Percentiles rank a stretch among this genome's conserved stretches.
Conservation (phyloP, 2,113 vertebrate genomes). For the Aythya baeri region DNA sequence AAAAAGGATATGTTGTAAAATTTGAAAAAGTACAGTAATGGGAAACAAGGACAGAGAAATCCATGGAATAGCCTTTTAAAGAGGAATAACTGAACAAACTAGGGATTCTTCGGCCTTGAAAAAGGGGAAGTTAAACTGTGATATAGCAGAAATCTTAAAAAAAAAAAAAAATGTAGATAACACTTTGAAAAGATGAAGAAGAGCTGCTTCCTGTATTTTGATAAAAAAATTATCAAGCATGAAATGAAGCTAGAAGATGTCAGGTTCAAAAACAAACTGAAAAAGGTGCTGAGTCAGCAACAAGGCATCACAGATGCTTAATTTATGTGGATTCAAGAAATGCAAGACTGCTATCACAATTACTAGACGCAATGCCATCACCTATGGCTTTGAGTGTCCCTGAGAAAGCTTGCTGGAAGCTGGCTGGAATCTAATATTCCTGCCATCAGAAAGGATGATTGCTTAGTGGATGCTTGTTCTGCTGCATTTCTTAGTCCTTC, state of each 20-base stretch:
- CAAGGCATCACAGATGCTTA: neutral
- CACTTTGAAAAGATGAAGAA: neutral
- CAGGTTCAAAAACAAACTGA: neutral
- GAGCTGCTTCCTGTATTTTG: neutral
- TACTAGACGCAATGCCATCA: neutral
- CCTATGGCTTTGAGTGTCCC: neutral
- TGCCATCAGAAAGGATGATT: neutral
- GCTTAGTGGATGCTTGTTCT: neutral
- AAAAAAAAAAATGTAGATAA: neutral
- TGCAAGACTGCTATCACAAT: neutral
- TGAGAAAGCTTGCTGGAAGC: neutral
- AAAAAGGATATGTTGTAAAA: neutral
- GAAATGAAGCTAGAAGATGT: neutral
- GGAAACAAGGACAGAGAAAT: neutral
- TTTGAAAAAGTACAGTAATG: neutral
- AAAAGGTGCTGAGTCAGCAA: neutral
- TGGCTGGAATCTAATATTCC: neutral
- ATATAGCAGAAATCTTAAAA: neutral
- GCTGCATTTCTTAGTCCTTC: neutral
- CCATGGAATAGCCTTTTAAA: neutral
- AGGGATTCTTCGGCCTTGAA: neutral
- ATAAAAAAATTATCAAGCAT: neutral
- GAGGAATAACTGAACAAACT: neutral
- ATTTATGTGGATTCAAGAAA: neutral
- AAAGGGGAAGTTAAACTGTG: neutral